These are phyloP conservation scores for Morphnarchus princeps DNA, from an alignment of 2,113 vertebrate genomes.

Conservation along the genomic window DNA sequence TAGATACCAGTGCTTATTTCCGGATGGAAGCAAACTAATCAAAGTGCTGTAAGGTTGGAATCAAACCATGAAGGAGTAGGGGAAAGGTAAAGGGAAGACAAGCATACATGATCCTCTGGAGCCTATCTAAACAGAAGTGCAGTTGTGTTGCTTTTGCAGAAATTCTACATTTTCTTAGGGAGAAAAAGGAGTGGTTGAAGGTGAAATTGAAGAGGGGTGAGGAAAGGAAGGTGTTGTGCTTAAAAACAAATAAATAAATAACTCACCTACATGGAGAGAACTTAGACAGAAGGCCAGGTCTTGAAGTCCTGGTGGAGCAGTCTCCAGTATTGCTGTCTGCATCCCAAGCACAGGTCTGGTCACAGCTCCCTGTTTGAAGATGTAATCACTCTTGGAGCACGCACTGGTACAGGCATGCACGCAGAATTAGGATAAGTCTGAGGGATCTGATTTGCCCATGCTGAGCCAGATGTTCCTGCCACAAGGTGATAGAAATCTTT, in stretches of 20 bases:
- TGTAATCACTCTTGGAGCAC: constrained; percentile 9
- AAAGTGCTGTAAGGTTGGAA: not conserved
- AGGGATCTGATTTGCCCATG: not conserved
- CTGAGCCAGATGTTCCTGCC: constrained; percentile 56
- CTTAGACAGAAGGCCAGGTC: not conserved
- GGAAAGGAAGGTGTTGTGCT: not conserved
- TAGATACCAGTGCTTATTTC: constrained; percentile 8
- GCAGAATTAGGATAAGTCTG: not conserved
- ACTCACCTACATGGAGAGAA: not conserved
- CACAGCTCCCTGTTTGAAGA: constrained; percentile 36
- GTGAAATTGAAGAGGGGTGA: not conserved
- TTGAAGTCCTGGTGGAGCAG: not conserved
- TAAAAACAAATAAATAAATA: not conserved
- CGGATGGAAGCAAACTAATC: not conserved
- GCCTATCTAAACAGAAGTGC: not conserved
- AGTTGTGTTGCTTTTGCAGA: not conserved
- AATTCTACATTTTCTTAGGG: not conserved
- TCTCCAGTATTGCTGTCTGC: not conserved
- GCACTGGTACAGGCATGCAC: constrained; percentile 27
- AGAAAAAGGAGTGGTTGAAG: not conserved
- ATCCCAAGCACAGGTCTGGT: constrained; percentile 33
- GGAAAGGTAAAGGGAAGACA: not conserved
- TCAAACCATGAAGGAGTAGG: not conserved
- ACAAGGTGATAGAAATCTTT: constrained; percentile 33
- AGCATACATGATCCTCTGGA: not conserved